Conservation (phyloP, 2,797 vertebrate genomes). For the Crotalus adamanteus region DNA sequence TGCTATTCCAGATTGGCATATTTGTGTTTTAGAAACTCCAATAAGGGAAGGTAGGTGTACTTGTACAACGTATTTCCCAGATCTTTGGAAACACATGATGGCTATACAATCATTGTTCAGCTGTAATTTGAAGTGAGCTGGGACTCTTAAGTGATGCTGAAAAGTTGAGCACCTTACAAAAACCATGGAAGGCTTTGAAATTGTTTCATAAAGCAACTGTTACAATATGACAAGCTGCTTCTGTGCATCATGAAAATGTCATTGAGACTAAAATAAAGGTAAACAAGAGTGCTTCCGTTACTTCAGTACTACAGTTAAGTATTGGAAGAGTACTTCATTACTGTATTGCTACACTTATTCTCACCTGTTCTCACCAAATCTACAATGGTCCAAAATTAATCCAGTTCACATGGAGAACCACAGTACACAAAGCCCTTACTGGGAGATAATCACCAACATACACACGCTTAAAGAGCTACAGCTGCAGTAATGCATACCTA, state of each 20-base stretch:
- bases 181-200: not conserved
- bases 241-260: not conserved
- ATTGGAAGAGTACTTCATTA: not conserved
- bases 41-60: too few species aligned
- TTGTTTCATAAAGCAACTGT: not conserved
- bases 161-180: not conserved
- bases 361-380: not conserved
- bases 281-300: not conserved
- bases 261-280: not conserved
- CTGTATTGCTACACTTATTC: too few species aligned
- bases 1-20: not conserved
- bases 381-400: not conserved
- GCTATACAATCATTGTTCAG: not conserved
- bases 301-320: not conserved
- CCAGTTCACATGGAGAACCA: not conserved
- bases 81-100: not conserved
- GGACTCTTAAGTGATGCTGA: not conserved
- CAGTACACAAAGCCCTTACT: not conserved
- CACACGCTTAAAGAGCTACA: not conserved
- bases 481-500: not conserved
- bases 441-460: not conserved
- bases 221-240: not conserved
- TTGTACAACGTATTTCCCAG: not conserved
- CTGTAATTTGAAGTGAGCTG: not conserved
- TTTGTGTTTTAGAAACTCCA: not conserved